Conservation (phyloP, 2,888 invertebrate species). For the Leucophenga montana region DNA sequence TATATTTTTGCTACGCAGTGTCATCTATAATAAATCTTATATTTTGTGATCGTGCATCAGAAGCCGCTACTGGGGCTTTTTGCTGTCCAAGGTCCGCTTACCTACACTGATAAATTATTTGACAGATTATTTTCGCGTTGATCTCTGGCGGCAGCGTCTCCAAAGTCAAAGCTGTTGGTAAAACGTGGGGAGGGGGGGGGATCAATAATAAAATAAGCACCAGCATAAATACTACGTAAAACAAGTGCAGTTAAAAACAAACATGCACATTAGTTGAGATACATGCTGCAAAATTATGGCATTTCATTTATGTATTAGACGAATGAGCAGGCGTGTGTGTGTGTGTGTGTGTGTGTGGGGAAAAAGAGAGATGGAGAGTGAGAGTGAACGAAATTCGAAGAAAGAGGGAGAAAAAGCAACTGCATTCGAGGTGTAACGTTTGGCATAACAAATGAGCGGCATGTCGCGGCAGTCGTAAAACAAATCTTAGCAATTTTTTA, state of each 20-base stretch:
- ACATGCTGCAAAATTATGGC: slow-evolving; percentile 10
- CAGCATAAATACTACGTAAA: neutral
- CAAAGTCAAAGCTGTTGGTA: neutral
- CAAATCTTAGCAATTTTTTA: slow-evolving; percentile 65
- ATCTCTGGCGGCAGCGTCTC: slow-evolving; percentile 51
- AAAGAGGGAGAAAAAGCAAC: slow-evolving; percentile 28
- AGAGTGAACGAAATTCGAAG: slow-evolving; percentile 36
- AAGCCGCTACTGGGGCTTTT: slow-evolving; percentile 34
- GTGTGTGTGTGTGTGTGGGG: too few species aligned
- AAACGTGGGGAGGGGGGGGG: neutral
- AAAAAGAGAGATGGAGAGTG: slow-evolving; percentile 33
- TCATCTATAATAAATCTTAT: too few species aligned
- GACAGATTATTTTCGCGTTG: slow-evolving; percentile 66
- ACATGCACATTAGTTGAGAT: neutral
- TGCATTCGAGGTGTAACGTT: slow-evolving; percentile 42
- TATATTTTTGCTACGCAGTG: too few species aligned
- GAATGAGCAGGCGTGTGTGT: neutral
- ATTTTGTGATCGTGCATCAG: slow-evolving; percentile 32
- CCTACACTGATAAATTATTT: slow-evolving; percentile 62
- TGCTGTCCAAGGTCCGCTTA: too few species aligned
- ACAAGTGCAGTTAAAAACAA: neutral
- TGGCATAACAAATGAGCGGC: slow-evolving; percentile 61
- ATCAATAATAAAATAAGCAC: neutral
- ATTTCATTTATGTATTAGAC: slow-evolving; percentile 5
- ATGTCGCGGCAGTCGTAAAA: slow-evolving; percentile 66